Percentiles rank a stretch among this genome's conserved stretches.
These are phyloP conservation scores for Leptodactylus fuscus DNA, from an alignment of 2,113 vertebrate genomes.

Conservation along the genomic window DNA sequence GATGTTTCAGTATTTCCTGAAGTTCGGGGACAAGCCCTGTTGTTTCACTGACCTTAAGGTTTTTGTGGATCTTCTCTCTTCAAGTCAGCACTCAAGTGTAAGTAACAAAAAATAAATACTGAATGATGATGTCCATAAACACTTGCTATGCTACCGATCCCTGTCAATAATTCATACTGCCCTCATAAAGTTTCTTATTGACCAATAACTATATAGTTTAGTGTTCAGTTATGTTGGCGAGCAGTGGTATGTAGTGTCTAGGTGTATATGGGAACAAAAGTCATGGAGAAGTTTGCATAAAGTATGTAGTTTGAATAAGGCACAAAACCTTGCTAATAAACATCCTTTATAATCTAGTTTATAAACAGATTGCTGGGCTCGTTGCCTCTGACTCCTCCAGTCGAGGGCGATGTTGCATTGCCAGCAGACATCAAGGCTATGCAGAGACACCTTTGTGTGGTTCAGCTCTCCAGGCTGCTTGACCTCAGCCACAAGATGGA, in stretches of 20 bases:
- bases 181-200: background rate
- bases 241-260: background rate
- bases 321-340: background rate
- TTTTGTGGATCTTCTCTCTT: conserved; percentile 87
- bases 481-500: conserved; percentile 87
- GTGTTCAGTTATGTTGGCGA: no score
- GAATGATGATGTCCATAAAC: background rate
- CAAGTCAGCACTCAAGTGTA: conserved; percentile 87
- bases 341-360: conserved; percentile 76
- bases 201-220: no score
- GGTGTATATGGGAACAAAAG: no score
- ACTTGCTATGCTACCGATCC: background rate
- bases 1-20: conserved; percentile 94
- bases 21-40: conserved; percentile 97
- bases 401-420: conserved; percentile 77
- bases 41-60: conserved; percentile 96
- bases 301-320: background rate
- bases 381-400: conserved; percentile 77
- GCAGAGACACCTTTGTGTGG: conserved; percentile 92
- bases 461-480: conserved; percentile 87
- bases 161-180: background rate
- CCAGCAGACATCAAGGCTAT: conserved; percentile 86
- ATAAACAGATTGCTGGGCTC: conserved; percentile 85
- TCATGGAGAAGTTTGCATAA: background rate
- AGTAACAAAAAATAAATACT: conserved; percentile 34